phyloP scores from a whole-genome alignment of 2,797 vertebrate species.

The Helarctos malayanus region DNA sequence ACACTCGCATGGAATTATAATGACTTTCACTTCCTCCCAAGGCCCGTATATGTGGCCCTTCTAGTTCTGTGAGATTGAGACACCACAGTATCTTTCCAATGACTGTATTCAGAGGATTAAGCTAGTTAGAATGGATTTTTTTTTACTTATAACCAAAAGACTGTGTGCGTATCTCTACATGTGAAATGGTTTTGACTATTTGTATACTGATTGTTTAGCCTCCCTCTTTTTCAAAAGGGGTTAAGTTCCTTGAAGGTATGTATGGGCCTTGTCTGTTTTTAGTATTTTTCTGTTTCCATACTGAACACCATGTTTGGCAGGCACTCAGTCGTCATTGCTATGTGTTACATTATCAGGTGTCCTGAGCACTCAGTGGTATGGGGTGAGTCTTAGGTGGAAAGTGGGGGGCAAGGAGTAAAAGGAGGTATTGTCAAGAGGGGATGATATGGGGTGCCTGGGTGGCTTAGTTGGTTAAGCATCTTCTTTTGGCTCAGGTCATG shows the following conservation, averaged over 20 bases:
- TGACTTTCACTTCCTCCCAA: background rate
- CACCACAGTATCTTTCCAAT: background rate
- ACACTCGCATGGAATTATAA: background rate
- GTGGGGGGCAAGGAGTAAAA: background rate
- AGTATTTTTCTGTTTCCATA: background rate
- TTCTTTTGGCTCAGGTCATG: background rate
- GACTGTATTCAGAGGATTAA: background rate
- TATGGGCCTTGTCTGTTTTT: background rate
- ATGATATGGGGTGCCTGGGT: background rate
- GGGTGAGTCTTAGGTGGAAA: background rate
- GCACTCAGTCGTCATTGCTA: background rate
- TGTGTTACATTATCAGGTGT: background rate
- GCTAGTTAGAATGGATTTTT: background rate
- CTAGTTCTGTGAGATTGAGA: background rate
- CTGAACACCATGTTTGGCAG: background rate
- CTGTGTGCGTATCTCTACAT: background rate
- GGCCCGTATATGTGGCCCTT: background rate
- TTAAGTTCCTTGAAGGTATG: background rate
- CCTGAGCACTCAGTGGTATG: background rate
- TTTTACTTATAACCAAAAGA: background rate
- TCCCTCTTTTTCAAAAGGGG: background rate
- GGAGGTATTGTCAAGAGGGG: background rate
- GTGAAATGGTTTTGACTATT: background rate
- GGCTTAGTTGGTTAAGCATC: background rate
- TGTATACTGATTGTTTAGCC: background rate